A percentile compares a stretch with the other conserved stretches of the same genome.
phyloP scores from a whole-genome alignment of 92 coral and sea anemone species.

The Epizoanthus fatuus region DNA sequence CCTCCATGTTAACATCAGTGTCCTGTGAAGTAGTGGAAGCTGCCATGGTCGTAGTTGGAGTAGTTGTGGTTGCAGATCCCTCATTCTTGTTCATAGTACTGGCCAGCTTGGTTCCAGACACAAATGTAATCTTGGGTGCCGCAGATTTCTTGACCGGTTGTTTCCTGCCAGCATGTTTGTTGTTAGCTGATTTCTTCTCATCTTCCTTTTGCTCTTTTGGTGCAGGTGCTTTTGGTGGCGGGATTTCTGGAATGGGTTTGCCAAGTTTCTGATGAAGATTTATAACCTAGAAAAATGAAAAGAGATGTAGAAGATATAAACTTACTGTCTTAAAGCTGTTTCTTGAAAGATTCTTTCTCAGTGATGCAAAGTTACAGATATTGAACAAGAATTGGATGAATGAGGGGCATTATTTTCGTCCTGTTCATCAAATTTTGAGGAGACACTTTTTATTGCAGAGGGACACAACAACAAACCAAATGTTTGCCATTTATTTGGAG shows the following conservation, averaged over 20 bases:
- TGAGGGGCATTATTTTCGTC: too few relatives aligned
- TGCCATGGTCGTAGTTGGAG: slow-evolving; percentile 23
- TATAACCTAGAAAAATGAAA: slow-evolving; percentile 73
- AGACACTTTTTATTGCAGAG: too few relatives aligned
- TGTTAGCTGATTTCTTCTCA: slow-evolving; percentile 71
- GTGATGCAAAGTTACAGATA: too few relatives aligned
- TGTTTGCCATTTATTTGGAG: too few relatives aligned
- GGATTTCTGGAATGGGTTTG: slow-evolving; percentile 95
- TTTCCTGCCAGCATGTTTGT: slow-evolving; percentile 68
- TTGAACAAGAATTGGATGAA: too few relatives aligned
- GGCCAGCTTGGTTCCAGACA: slow-evolving; percentile 93
- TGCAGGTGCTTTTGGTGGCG: slow-evolving; percentile 88
- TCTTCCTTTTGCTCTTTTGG: slow-evolving; percentile 79
- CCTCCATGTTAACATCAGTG: slow-evolving; percentile 33
- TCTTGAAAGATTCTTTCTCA: too few relatives aligned
- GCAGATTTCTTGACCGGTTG: slow-evolving; percentile 72
- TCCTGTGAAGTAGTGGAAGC: slow-evolving; percentile 6
- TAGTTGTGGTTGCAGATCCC: background rate
- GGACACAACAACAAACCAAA: too few relatives aligned
- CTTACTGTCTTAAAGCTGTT: background rate
- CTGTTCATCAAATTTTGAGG: too few relatives aligned
- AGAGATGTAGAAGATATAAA: background rate
- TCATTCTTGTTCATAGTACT: slow-evolving; percentile 77
- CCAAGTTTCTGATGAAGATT: slow-evolving; percentile 97
- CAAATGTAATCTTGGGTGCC: slow-evolving; percentile 96